phyloP scores from a whole-genome alignment of 2,888 invertebrate genomes.

The Meiosimyza decipiens region DNA sequence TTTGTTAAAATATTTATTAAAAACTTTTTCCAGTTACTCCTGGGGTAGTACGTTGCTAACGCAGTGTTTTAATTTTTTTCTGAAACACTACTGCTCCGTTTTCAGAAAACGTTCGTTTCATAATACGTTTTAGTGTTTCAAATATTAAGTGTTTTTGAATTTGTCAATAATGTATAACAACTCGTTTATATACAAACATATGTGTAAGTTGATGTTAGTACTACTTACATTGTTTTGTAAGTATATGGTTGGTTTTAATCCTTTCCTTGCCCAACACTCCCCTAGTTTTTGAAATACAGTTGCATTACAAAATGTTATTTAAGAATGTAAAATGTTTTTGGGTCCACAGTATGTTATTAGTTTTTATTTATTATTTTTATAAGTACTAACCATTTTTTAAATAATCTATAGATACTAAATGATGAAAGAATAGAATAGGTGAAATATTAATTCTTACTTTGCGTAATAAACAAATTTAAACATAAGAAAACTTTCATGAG shows the following conservation, averaged over 20 bases:
- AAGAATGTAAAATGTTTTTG: no score
- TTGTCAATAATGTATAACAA: not conserved
- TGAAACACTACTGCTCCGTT: not conserved
- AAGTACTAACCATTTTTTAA: no score
- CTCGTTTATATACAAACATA: not conserved
- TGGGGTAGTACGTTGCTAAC: constrained; percentile 60
- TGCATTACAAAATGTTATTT: not conserved
- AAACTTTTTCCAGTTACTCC: constrained; percentile 57
- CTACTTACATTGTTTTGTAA: constrained; percentile 25
- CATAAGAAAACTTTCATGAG: no score
- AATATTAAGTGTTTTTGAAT: constrained; percentile 21
- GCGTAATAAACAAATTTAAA: no score
- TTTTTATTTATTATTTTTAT: no score
- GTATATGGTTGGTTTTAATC: constrained; percentile 13
- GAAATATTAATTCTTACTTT: no score
- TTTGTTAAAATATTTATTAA: constrained; percentile 35
- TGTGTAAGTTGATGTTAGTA: constrained; percentile 12
- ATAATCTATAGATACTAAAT: no score
- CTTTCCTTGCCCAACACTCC: not conserved
- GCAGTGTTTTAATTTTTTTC: constrained; percentile 19
- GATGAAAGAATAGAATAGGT: no score
- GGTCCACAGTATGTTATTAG: no score
- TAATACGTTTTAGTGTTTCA: constrained; percentile 24
- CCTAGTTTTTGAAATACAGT: constrained; percentile 19
- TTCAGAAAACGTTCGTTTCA: constrained; percentile 15